Evolutionary conservation across 2,888 invertebrate species (phyloP).

Genomic region (Polymixis lichenea): DNA sequence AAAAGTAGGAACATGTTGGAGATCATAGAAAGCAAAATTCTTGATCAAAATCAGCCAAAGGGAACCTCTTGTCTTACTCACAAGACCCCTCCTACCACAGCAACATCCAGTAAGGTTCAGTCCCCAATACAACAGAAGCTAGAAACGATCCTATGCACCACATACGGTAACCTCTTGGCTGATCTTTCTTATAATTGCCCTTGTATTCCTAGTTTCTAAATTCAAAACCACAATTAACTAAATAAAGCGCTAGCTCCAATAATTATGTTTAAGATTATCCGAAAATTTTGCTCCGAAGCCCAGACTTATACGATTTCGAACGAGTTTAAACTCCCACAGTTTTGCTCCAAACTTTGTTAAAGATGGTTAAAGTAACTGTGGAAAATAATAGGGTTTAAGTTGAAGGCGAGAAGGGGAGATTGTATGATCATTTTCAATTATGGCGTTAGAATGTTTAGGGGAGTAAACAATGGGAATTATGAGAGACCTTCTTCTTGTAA

Average conservation of each 20-base stretch:
- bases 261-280: constrained; percentile 69
- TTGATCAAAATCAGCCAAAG: not conserved
- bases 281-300: constrained; percentile 63
- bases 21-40: not conserved
- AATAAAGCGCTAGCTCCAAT: constrained; percentile 47
- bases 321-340: constrained; percentile 68
- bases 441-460: constrained; percentile 28
- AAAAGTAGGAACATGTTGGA: not conserved
- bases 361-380: constrained; percentile 70
- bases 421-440: constrained; percentile 53
- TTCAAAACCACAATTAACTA: constrained; percentile 30
- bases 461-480: constrained; percentile 37
- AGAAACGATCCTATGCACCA: not conserved
- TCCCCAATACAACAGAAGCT: not conserved
- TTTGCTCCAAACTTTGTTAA: constrained; percentile 68
- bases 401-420: constrained; percentile 41
- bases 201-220: not conserved
- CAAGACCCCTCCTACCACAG: not conserved
- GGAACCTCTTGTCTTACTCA: not conserved
- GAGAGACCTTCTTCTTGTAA: constrained; percentile 10
- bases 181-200: not conserved
- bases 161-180: not conserved
- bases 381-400: constrained; percentile 65
- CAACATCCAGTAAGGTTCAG: not conserved
- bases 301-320: constrained; percentile 66